Evolutionary conservation across 2,888 invertebrate species (phyloP), one percentile per base, ranked within the genome.

Genomic region (Acronicta leporina): DNA sequence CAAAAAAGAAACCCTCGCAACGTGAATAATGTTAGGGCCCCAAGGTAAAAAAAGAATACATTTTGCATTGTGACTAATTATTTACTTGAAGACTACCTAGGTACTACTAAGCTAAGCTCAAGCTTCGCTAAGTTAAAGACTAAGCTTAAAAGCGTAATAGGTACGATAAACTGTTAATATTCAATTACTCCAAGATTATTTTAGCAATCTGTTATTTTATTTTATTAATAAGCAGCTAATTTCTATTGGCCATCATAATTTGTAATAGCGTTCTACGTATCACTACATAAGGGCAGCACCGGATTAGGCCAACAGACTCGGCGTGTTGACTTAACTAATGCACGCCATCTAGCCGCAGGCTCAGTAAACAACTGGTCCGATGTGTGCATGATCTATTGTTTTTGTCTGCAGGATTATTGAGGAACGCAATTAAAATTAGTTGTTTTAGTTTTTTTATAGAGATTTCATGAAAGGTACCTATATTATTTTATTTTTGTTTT

Each of bases 321-420:
- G 68, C 58, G 5, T 92, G 90, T 94, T 93, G 83, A 88, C 89
- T 85, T 75, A 87, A 85, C 89, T 94, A 93, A 94, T 94, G 94
- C 92, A 91, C 90, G 92, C 92, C 92, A 94, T 90, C 92, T 92
- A 91, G 87, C 93, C 90, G 85, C 77, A 66, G 91, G 92, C 86
- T 87, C 60, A 66, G 86, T 88, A 89, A 92, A 92, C 91, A 92
- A 61, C 48, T 15, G 56, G 16, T 44, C 57, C 8, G 42, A 64
- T 68, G 61, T 61, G 52, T 52, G 54, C 52, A 80, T 80, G 86
- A 87, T 85, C 86, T 87, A 85, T 83, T 91, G 87, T 88, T 89
- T 88, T 88, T 81, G 87, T 85, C 87, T 87, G 83, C 59, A 63
- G 82, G 87, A 87, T 91, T 89, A 89, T 80, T 71, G 69, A 63